These are phyloP conservation scores for Hydropsyche tenuis DNA, from an alignment of 1,140 invertebrate species.

Conservation along the genomic window DNA sequence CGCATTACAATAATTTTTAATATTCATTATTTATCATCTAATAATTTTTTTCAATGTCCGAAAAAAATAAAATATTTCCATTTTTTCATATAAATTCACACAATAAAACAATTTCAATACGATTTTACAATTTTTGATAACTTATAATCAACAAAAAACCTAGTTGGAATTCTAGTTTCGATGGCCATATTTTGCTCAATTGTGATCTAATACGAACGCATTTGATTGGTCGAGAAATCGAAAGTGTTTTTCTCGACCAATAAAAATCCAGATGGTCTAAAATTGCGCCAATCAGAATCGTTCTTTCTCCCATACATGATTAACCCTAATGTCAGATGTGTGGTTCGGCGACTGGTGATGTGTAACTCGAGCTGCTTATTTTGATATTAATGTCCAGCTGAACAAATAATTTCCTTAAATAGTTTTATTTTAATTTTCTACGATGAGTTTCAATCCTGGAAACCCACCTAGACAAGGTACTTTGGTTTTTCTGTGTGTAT, in stretches of 20 bases:
- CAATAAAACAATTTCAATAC: too few relatives aligned
- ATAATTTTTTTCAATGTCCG: too few relatives aligned
- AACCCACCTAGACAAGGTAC: conserved; percentile 24
- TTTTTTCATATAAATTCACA: too few relatives aligned
- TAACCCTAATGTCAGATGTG: background rate
- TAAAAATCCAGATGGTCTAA: background rate
- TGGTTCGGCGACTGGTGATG: conserved; percentile 28
- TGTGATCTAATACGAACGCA: background rate
- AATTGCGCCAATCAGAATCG: background rate
- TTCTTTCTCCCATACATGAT: background rate
- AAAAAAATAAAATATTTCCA: too few relatives aligned
- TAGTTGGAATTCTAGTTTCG: too few relatives aligned
- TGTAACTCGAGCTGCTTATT: conserved; percentile 16
- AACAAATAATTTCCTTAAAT: conserved; percentile 31
- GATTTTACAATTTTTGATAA: too few relatives aligned
- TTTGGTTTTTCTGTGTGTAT: too few relatives aligned
- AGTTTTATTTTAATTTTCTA: conserved; percentile 22
- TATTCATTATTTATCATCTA: too few relatives aligned
- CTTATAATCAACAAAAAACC: too few relatives aligned
- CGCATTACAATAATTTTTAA: too few relatives aligned
- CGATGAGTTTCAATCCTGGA: conserved; percentile 34
- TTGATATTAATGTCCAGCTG: background rate
- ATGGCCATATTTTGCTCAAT: too few relatives aligned
- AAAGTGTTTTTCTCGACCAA: too few relatives aligned
- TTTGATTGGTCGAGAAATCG: conserved; percentile 1